Conservation (phyloP, 2,113 vertebrate species). For the Gnathonemus longibarbis region DNA sequence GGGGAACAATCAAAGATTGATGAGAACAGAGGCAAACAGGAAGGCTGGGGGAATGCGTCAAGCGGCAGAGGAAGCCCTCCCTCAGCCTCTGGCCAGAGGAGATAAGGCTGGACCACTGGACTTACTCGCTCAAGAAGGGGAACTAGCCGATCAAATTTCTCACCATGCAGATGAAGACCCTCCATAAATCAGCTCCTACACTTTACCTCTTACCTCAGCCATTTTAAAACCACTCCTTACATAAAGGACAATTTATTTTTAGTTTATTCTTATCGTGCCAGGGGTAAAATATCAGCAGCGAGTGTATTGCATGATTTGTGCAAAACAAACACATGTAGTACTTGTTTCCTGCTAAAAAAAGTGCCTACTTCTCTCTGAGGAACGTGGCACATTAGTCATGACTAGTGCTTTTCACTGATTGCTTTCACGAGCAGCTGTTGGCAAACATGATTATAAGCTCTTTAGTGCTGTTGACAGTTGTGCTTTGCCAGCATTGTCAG, state of each 20-base stretch:
- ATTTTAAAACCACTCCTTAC: not conserved
- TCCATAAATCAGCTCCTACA: constrained; percentile 17
- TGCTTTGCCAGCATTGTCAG: constrained; percentile 27
- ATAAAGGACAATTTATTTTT: constrained; percentile 32
- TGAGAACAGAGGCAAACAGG: constrained; percentile 65
- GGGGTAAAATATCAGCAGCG: constrained; percentile 39
- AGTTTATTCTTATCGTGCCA: constrained; percentile 35
- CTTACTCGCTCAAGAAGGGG: constrained; percentile 45
- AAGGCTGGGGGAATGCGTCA: constrained; percentile 68
- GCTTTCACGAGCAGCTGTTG: constrained; percentile 41
- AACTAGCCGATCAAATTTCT: constrained; percentile 54
- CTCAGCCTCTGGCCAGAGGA: constrained; percentile 60
- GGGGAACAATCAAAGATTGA: constrained; percentile 67
- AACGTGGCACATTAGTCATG: constrained; percentile 42
- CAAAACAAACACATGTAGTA: constrained; percentile 51
- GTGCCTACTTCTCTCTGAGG: constrained; percentile 33
- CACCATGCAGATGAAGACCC: constrained; percentile 42
- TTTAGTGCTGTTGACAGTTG: constrained; percentile 31
- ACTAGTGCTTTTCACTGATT: constrained; percentile 17
- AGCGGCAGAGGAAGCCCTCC: constrained; percentile 61
- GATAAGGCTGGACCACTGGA: constrained; percentile 70
- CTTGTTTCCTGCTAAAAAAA: constrained; percentile 44
- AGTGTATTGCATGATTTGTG: constrained; percentile 34
- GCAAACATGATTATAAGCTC: constrained; percentile 44
- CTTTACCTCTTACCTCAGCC: constrained; percentile 10